Base-by-base conservation (phyloP, 2,888 invertebrate species). In the Entomobrya multifasciata region DNA sequence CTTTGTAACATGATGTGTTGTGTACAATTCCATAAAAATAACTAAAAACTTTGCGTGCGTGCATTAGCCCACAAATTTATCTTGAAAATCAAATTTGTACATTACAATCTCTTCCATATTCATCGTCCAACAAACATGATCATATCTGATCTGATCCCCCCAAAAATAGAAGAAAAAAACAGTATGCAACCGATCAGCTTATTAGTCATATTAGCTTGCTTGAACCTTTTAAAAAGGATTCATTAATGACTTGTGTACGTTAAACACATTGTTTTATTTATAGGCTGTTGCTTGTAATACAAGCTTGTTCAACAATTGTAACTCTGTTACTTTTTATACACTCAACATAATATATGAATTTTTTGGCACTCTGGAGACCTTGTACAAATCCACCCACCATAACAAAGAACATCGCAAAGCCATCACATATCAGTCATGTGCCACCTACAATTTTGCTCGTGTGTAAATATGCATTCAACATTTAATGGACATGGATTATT, bases 361-460 rank as follows among this genome's bases (percentile, higher is more conserved):
- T n/a, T n/a, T n/a, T 55, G 15, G 44, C 30, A 81, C 86, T 36
- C 36, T 86, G 86, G 86, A 86, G 86, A 74, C 86, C 86, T 86
- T 86, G 86, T 74, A 44, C 49, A 57, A n/a, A 80, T 86, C 86
- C 74, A 79, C 86, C 86, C 72, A 86, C 86, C 86, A 52, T 86
- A 74, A 79, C 79, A 79, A 78, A 52, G 49, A 72, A 62, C 27
- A 67, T 70, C 15, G 13, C 57, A 57, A 4, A 10, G 20, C 57
- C 57, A 22, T 17, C 11, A 17, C 36, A 36, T n/a, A n/a, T n/a
- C n/a, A 36, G 36, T 36, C 36, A 17, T 44, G 20, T 55, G 22
- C n/a, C 10, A 8, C 52, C 52, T 17, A 52, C 52, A 52, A 52
- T 13, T 15, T 17, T 17, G 15, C 52, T 8, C 13, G 52, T 17